Evolutionary conservation across 2,113 vertebrate species (phyloP).

Genomic region (Crotalus helleri): DNA sequence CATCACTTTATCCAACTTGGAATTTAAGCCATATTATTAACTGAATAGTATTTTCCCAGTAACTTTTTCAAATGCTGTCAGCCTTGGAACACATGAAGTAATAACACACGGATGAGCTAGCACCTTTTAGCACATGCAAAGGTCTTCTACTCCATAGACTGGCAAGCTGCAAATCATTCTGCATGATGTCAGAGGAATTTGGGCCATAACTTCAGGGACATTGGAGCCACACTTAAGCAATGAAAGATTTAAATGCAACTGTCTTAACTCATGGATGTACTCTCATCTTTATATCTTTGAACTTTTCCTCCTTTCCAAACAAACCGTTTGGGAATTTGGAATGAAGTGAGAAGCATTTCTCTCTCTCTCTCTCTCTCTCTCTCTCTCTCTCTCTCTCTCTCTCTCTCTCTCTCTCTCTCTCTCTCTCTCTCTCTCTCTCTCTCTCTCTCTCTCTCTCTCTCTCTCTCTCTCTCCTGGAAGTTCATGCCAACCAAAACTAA

Average conservation of each 20-base stretch:
- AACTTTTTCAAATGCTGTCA: not conserved
- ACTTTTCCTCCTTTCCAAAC: not conserved
- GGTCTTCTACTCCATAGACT: not conserved
- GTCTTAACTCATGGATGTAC: not conserved
- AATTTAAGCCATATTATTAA: not conserved
- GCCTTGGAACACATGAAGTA: not conserved
- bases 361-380: not conserved
- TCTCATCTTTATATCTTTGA: not conserved
- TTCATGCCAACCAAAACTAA: conserved; percentile 25
- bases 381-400: not conserved
- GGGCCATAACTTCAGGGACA: not conserved
- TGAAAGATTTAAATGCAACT: not conserved
- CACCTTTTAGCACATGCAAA: not conserved
- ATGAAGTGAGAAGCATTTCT: not conserved
- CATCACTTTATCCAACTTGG: not conserved
- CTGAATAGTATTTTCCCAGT: not conserved
- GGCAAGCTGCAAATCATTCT: not conserved
- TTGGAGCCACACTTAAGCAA: not conserved
- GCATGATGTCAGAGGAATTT: not conserved
- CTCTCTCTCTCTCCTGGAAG: not conserved
- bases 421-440: not conserved
- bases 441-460: not conserved
- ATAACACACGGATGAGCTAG: not conserved
- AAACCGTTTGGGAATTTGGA: conserved; percentile 1
- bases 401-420: too few species aligned